These are phyloP conservation scores for Molorchus minor DNA, from an alignment of 2,888 invertebrate genomes.

Conservation along the genomic window DNA sequence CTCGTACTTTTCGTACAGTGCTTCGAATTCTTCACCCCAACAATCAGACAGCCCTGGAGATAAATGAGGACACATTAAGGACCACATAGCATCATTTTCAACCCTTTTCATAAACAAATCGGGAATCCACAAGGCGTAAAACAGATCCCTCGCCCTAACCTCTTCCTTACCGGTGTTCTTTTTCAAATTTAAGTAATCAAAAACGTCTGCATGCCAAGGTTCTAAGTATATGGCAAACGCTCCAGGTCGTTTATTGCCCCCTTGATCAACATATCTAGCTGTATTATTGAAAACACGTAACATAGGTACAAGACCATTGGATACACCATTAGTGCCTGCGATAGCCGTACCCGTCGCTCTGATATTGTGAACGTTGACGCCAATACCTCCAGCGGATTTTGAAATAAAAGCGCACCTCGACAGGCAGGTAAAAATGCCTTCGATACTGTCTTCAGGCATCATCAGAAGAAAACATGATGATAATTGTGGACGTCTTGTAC, in stretches of 20 bases:
- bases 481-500: constrained; percentile 89
- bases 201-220: constrained; percentile 98
- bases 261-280: constrained; percentile 96
- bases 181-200: constrained; percentile 92
- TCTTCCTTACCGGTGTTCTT: constrained; percentile 88
- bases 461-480: constrained; percentile 96
- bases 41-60: constrained; percentile 89
- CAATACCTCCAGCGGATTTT: constrained; percentile 97
- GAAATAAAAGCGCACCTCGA: constrained; percentile 95
- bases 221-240: constrained; percentile 98
- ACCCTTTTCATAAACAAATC: constrained; percentile 98
- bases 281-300: constrained; percentile 94
- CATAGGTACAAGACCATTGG: constrained; percentile 97
- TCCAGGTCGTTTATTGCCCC: constrained; percentile 96
- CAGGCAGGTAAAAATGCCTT: constrained; percentile 92
- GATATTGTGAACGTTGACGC: constrained; percentile 95
- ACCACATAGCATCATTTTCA: constrained; percentile 86
- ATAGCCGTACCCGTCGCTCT: constrained; percentile 91
- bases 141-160: constrained; percentile 91
- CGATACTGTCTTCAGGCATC: constrained; percentile 94
- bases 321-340: constrained; percentile 92
- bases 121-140: constrained; percentile 97
- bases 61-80: constrained; percentile 96
- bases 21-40: constrained; percentile 96
- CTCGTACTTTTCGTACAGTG: constrained; percentile 88